phyloP scores from a whole-genome alignment of 2,113 vertebrate species.

The Mastomys natalensis region DNA sequence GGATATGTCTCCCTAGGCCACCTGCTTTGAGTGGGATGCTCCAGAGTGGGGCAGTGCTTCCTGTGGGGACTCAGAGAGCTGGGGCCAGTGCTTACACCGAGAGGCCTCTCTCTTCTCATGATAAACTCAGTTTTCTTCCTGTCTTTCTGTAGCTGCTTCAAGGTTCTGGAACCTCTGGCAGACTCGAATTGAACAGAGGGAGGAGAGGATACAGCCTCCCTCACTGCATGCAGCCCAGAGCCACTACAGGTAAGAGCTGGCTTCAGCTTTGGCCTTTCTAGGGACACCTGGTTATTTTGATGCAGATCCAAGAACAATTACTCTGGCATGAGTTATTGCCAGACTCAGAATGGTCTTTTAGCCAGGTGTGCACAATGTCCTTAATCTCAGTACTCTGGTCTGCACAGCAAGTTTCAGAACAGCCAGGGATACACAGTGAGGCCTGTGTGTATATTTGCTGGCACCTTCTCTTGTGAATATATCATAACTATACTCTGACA shows the following conservation, averaged over 20 bases:
- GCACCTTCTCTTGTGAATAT: not conserved
- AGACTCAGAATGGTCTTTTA: not conserved
- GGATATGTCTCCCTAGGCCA: not conserved
- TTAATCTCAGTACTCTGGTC: not conserved
- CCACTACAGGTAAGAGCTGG: slow-evolving; percentile 86
- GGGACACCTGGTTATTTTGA: not conserved
- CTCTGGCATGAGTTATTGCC: rapidly evolving
- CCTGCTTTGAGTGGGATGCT: not conserved
- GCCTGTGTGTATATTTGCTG: not conserved
- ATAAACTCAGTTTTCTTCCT: not conserved
- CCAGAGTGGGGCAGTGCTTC: not conserved
- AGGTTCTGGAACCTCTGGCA: slow-evolving; percentile 91
- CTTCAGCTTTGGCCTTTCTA: not conserved
- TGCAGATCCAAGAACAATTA: not conserved
- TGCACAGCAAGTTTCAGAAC: not conserved
- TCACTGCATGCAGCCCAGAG: slow-evolving; percentile 80
- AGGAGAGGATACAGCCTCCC: slow-evolving; percentile 86
- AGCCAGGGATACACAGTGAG: not conserved
- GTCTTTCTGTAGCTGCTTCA: slow-evolving; percentile 85
- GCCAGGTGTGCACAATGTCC: not conserved
- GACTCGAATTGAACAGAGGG: slow-evolving; percentile 87
- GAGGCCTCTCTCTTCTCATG: not conserved
- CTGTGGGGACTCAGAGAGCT: not conserved
- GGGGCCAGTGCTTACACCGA: not conserved
- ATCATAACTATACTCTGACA: not conserved